phyloP scores from a whole-genome alignment of 2,888 invertebrate species.

The Cordilura impudica region DNA sequence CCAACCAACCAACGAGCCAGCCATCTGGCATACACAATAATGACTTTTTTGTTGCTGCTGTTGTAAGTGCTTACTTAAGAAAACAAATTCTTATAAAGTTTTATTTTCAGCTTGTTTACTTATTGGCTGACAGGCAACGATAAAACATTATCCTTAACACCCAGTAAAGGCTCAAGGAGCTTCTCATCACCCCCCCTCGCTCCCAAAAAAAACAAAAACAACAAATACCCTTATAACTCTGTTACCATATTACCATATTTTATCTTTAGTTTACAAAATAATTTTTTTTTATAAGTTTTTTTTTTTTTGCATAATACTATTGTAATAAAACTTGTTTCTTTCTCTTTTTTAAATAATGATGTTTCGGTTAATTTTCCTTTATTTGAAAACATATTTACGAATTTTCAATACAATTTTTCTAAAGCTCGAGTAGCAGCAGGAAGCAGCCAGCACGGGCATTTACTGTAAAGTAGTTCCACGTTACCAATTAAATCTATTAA shows the following conservation, averaged over 20 bases:
- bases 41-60: too few relatives aligned
- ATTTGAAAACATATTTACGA: conserved; percentile 10
- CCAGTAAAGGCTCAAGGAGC: too few relatives aligned
- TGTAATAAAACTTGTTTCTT: conserved; percentile 40
- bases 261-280: neutral
- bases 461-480: too few relatives aligned
- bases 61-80: conserved; percentile 53
- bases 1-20: neutral
- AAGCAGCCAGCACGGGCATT: too few relatives aligned
- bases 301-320: conserved; percentile 37
- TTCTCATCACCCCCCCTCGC: neutral
- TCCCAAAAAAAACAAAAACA: too few relatives aligned
- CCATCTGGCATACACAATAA: conserved; percentile 22
- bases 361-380: conserved; percentile 17
- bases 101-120: conserved; percentile 19
- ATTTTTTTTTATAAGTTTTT: neutral
- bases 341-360: conserved; percentile 18
- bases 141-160: neutral
- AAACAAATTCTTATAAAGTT: conserved; percentile 6
- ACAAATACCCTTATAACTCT: neutral
- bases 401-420: conserved; percentile 22
- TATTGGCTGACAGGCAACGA: neutral
- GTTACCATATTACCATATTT: neutral
- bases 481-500: conserved; percentile 42
- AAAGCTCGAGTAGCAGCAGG: neutral